Conservation (phyloP, 2,113 vertebrate genomes). For the Pangasianodon hypophthalmus region DNA sequence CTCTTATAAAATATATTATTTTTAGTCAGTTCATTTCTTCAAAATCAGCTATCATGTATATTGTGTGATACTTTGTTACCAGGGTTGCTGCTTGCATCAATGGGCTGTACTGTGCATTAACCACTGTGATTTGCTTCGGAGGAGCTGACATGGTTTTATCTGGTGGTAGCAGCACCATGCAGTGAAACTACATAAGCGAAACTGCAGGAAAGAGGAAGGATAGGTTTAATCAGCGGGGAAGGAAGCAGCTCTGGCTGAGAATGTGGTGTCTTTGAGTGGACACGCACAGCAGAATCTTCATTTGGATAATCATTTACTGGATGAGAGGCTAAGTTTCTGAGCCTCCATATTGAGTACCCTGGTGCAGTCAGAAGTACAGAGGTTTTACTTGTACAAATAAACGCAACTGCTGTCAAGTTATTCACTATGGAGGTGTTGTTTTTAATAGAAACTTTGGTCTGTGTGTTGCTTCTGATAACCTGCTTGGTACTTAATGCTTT, state of each 20-base stretch:
- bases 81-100: background rate
- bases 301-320: constrained; percentile 21
- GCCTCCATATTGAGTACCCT: background rate
- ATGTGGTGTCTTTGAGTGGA: background rate
- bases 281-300: constrained; percentile 16
- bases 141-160: constrained; percentile 4
- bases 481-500: background rate
- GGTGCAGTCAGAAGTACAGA: background rate
- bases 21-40: background rate
- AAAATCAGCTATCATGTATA: background rate
- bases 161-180: constrained; percentile 18
- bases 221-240: constrained; percentile 7
- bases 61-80: background rate
- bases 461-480: background rate
- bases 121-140: background rate
- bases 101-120: constrained; percentile 1
- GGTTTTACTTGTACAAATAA: background rate
- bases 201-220: constrained; percentile 13
- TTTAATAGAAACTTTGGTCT: background rate
- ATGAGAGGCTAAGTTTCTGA: constrained; percentile 9
- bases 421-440: background rate
- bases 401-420: constrained; percentile 7
- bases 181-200: constrained; percentile 11
- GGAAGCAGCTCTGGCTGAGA: constrained; percentile 4
- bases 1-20: background rate